phyloP scores from a whole-genome alignment of 2,797 vertebrate genomes.

The Crenuchus spilurus region DNA sequence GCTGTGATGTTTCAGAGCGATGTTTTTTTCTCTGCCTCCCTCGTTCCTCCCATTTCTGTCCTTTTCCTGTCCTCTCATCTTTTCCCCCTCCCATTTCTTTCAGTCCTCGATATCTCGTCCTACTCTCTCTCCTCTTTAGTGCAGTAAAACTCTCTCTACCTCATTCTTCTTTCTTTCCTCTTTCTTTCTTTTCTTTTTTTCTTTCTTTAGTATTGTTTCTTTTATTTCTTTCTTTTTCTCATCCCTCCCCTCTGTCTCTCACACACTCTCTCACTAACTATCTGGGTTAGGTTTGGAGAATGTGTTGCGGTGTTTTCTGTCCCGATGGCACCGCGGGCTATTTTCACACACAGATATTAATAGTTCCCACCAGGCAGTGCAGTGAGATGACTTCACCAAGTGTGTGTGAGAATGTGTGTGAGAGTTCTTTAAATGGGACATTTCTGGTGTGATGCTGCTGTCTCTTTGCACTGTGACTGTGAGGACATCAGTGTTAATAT shows the following conservation, averaged over 20 bases:
- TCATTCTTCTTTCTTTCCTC: not conserved
- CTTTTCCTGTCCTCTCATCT: not conserved
- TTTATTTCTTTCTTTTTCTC: not conserved
- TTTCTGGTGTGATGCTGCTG: slow-evolving; percentile 33
- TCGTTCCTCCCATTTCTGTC: too few relatives aligned
- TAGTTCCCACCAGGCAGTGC: slow-evolving; percentile 40
- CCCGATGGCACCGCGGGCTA: slow-evolving; percentile 28
- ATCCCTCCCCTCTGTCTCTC: not conserved
- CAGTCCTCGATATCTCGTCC: not conserved
- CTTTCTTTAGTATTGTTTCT: not conserved
- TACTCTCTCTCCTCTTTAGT: not conserved
- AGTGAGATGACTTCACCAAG: slow-evolving; percentile 39
- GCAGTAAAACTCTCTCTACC: too few relatives aligned
- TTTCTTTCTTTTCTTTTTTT: not conserved
- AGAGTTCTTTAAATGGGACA: slow-evolving; percentile 40
- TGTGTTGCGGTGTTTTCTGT: slow-evolving; percentile 44
- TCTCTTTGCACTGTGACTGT: slow-evolving; percentile 23
- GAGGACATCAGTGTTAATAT: not conserved
- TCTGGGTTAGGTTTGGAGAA: slow-evolving; percentile 50
- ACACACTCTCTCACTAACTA: slow-evolving; percentile 12
- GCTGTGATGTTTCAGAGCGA: too few relatives aligned
- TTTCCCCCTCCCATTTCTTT: not conserved
- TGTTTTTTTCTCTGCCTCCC: not conserved
- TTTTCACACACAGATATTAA: slow-evolving; percentile 55
- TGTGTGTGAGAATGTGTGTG: slow-evolving; percentile 12